Conservation (phyloP, 2,113 vertebrate genomes). For the Charina bottae region DNA sequence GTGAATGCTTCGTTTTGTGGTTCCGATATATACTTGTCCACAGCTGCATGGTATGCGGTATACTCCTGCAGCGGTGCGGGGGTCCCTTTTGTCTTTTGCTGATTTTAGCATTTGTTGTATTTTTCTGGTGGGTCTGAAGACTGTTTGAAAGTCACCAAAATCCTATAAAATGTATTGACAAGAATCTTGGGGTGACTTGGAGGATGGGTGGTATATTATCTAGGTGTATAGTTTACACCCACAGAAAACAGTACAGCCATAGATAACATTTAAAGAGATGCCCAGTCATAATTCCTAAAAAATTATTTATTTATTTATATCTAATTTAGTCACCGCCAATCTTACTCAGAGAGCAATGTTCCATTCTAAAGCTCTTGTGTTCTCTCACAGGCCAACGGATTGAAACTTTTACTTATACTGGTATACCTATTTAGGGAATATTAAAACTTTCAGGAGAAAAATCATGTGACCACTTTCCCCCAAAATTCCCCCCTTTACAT, state of each 20-base stretch:
- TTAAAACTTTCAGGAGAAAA: neutral
- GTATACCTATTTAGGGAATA: neutral
- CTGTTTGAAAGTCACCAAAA: no score
- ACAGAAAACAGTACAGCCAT: neutral
- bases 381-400: neutral
- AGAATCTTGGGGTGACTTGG: neutral
- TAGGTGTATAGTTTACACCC: neutral
- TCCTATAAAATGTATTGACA: neutral
- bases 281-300: neutral
- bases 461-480: neutral
- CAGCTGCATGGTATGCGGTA: no score
- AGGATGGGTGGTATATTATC: neutral
- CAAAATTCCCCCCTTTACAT: neutral
- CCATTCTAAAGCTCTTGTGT: neutral
- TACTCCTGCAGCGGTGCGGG: no score
- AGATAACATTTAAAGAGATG: neutral
- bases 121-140: no score
- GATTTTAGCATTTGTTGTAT: no score
- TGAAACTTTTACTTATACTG: neutral
- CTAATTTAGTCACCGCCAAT: no score
- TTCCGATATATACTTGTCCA: no score
- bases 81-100: no score
- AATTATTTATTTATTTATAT: no score
- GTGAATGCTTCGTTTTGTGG: no score
- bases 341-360: neutral